Percentiles rank a stretch among this genome's conserved stretches.
These are phyloP conservation scores for Drosophila borealis DNA, from an alignment of 2,888 invertebrate genomes.

Conservation along the genomic window DNA sequence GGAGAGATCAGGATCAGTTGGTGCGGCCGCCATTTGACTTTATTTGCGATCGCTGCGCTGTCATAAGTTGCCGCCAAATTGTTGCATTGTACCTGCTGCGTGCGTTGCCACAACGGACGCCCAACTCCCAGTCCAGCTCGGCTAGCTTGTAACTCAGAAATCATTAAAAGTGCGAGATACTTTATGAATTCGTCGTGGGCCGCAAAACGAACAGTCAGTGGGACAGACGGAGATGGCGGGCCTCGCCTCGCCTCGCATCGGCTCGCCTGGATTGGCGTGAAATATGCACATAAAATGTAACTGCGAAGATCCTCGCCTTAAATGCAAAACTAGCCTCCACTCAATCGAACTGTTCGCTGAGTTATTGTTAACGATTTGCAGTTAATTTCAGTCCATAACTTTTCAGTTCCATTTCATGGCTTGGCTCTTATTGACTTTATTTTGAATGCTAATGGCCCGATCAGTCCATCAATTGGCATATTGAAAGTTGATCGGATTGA, in stretches of 20 bases:
- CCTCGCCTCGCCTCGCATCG: slow-evolving; percentile 40
- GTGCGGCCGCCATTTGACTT: slow-evolving; percentile 58
- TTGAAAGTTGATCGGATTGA: slow-evolving; percentile 31
- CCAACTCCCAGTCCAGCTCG: slow-evolving; percentile 41
- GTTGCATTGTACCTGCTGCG: slow-evolving; percentile 84
- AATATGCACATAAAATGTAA: slow-evolving; percentile 79
- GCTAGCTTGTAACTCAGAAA: slow-evolving; percentile 82
- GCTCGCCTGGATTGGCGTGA: slow-evolving; percentile 63
- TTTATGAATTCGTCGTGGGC: slow-evolving; percentile 81
- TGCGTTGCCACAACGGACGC: slow-evolving; percentile 21
- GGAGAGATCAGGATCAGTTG: slow-evolving; percentile 62
- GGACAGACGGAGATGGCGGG: slow-evolving; percentile 8
- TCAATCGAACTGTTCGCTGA: slow-evolving; percentile 56
- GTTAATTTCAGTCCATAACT: slow-evolving; percentile 79
- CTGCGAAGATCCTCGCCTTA: slow-evolving; percentile 52
- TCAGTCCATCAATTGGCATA: slow-evolving; percentile 52
- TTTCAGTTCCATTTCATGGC: slow-evolving; percentile 64
- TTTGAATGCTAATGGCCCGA: slow-evolving; percentile 74
- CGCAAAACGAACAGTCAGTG: slow-evolving; percentile 23
- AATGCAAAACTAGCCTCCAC: slow-evolving; percentile 70
- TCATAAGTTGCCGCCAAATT: slow-evolving; percentile 84
- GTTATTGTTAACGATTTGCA: slow-evolving; percentile 84
- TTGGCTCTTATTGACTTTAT: slow-evolving; percentile 69
- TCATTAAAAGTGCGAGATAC: slow-evolving; percentile 82
- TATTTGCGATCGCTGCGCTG: slow-evolving; percentile 71